Percentiles rank a stretch among this genome's conserved stretches.
These are phyloP conservation scores for Melanitta fusca DNA, from an alignment of 2,797 vertebrate genomes.

Conservation along the genomic window DNA sequence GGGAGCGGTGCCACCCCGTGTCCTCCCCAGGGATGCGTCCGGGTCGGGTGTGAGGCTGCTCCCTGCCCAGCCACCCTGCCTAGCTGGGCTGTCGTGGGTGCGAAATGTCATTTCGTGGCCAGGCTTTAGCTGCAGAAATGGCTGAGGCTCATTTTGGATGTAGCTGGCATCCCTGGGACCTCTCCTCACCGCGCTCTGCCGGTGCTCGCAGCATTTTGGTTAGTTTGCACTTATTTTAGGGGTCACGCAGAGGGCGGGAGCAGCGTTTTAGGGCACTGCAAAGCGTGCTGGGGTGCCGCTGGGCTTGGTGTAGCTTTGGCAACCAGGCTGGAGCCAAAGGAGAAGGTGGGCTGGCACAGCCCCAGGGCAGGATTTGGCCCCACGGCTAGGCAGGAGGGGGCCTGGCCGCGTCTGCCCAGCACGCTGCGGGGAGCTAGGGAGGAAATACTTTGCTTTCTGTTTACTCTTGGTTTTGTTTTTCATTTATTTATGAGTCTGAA, in stretches of 20 bases:
- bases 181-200: not conserved
- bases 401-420: not conserved
- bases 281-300: not conserved
- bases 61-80: not conserved
- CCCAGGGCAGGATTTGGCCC: not conserved
- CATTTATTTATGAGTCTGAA: slow-evolving; percentile 58
- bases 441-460: not conserved
- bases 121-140: not conserved
- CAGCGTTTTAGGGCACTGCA: not conserved
- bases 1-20: fast-evolving
- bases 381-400: not conserved
- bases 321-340: not conserved
- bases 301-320: not conserved
- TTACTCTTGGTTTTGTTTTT: slow-evolving; percentile 45
- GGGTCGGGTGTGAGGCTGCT: not conserved
- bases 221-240: not conserved
- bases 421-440: not conserved
- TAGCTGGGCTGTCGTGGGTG: fast-evolving
- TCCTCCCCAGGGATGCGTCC: not conserved
- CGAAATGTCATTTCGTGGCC: fast-evolving
- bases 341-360: not conserved
- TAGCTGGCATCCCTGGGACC: fast-evolving
- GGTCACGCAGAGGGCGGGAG: not conserved
- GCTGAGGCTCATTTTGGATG: not conserved
- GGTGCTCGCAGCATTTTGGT: not conserved